Evolutionary conservation across 2,797 vertebrate genomes (phyloP).

Genomic region (Hyperoplus lanceolatus): DNA sequence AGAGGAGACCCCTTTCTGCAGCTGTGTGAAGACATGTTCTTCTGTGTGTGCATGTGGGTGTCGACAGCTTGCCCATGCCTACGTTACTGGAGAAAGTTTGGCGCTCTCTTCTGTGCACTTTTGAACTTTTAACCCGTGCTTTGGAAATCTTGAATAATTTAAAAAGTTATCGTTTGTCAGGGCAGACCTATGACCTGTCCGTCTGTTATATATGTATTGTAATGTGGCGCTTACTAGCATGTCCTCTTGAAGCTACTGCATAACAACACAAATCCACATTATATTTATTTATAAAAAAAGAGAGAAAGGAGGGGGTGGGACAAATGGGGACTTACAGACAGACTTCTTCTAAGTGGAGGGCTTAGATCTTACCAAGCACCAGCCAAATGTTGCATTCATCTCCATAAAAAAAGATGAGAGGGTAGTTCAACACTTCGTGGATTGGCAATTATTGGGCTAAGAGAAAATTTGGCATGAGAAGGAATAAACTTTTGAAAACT

Average conservation of each 20-base stretch:
- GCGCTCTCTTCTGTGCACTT: not conserved
- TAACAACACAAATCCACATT: slow-evolving; percentile 1
- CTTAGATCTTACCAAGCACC: slow-evolving; percentile 13
- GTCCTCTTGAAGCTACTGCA: not conserved
- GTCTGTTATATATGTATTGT: slow-evolving; percentile 24
- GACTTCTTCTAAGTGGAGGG: not conserved
- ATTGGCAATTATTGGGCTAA: slow-evolving; percentile 35
- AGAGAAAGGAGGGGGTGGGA: not conserved
- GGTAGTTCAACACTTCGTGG: slow-evolving; percentile 15
- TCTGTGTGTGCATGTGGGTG: slow-evolving; percentile 26
- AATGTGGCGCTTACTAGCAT: not conserved
- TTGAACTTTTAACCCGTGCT: slow-evolving; percentile 47
- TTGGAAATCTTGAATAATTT: slow-evolving; percentile 52
- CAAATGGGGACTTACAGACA: not conserved
- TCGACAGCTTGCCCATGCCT: not conserved
- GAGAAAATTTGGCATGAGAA: slow-evolving; percentile 25
- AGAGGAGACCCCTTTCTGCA: not conserved
- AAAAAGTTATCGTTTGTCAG: slow-evolving; percentile 25
- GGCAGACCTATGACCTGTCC: slow-evolving; percentile 30
- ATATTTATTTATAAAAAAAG: slow-evolving; percentile 16
- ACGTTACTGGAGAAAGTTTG: slow-evolving; percentile 10
- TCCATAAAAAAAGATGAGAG: slow-evolving; percentile 18
- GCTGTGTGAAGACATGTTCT: slow-evolving; percentile 5
- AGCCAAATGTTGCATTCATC: slow-evolving; percentile 26
- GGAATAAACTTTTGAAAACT: slow-evolving; percentile 21